Evolutionary conservation across 2,797 vertebrate species (phyloP), one percentile per base, ranked within the genome.

Genomic region (Fringilla coelebs): DNA sequence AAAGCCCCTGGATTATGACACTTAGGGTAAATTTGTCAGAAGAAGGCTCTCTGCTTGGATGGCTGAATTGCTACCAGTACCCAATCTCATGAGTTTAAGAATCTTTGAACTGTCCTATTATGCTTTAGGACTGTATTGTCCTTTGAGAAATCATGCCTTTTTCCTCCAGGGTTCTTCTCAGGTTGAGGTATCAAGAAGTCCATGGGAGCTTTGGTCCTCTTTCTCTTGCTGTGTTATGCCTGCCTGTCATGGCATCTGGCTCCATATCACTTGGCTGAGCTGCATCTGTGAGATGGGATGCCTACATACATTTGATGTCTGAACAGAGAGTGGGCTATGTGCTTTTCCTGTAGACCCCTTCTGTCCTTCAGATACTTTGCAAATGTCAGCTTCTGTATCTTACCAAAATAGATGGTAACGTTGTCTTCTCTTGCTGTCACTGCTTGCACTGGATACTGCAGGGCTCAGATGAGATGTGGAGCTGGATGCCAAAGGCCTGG

Each of bases 271-370:
- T 74, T 80, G 65, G 24, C 49, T 75, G 38, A 84, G 17, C 34
- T 76, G 31, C 1, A 3, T 49, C 38, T 3, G 0, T 68, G 29
- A 1, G 5, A 65, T 58, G 12, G 19, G 20, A n/a, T 48, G 11
- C 13, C 34, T 86, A 19, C 46, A 49, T 40, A 22, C 24, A 16
- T 38, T 40, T 54, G 32, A n/a, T 48, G 6, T 41, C 32, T 68
- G 34, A 41, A 36, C 32, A 41, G 52, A 80, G 12, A 34, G 19
- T 26, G 29, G 24, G 12, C 7, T 14, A 12, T 48, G 6, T 57
- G 38, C 11, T 43, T 76, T 45, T 29, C 24, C 36, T 52, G 7
- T 71, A n/a, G 10, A 6, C 15, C 11, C 3, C 20, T 61, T 62
- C 43, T 40, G 13, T 60, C 55, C 28, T 80, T 70, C 43, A 70